Evolutionary conservation across 2,113 vertebrate species (phyloP).

Genomic region (Hystrix cristata): DNA sequence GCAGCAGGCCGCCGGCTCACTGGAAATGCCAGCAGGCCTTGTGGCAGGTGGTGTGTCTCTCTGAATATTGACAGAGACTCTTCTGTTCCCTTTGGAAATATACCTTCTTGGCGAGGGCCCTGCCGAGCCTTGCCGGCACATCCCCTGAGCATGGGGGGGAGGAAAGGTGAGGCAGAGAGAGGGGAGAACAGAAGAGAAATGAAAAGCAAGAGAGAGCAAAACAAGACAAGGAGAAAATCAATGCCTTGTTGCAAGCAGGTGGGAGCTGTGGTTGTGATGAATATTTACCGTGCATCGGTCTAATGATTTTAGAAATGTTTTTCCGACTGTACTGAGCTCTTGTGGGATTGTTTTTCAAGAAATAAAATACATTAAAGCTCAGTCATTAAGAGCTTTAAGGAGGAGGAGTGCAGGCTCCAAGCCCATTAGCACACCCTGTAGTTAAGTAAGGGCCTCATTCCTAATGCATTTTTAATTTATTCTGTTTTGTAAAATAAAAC

Average conservation of each 20-base stretch:
- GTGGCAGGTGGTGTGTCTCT: background rate
- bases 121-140: background rate
- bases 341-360: conserved; percentile 85
- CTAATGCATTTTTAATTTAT: conserved; percentile 79
- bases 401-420: conserved; percentile 71
- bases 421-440: conserved; percentile 81
- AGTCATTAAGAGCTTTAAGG: conserved; percentile 85
- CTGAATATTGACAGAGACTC: background rate
- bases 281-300: conserved; percentile 83
- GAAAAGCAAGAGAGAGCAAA: conserved; percentile 65
- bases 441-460: conserved; percentile 78
- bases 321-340: conserved; percentile 77
- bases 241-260: conserved; percentile 81
- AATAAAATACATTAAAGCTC: conserved; percentile 86
- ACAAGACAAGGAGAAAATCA: conserved; percentile 79
- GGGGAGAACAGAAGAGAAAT: conserved; percentile 54
- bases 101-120: background rate
- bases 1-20: background rate
- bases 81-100: conserved; percentile 32
- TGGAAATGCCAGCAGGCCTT: background rate
- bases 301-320: conserved; percentile 84
- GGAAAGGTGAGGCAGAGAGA: background rate
- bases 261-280: conserved; percentile 83
- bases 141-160: background rate
- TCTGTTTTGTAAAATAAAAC: conserved; percentile 79